Evolutionary conservation across 92 coral and sea anemone genomes (phyloP), one percentile per base, ranked within the genome.

Genomic region (Bergia sp.): DNA sequence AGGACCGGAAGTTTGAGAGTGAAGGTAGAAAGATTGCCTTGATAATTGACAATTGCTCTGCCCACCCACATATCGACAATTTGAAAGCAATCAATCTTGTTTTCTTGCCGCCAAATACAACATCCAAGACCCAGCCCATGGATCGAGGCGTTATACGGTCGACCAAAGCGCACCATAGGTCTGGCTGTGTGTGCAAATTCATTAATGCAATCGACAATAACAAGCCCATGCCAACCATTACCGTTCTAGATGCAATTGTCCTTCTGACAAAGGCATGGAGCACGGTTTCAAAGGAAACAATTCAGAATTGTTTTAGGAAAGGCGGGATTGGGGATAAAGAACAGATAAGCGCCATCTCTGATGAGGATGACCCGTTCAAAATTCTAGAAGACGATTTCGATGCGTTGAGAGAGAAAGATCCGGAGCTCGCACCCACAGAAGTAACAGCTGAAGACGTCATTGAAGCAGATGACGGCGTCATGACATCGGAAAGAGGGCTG

Each of bases 221-320:
- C 29, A 29, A 29, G 91, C 69, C 77, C 1, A 44, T 71, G 65
- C 91, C 84, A 50, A 89, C 82, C 5, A 42, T 84, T 29, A 29
- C 29, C 29, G 29, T 29, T 29, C 29, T 29, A 29, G 29, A 29
- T 29, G 29, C 29, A 29, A 75, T 89, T 85, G 53, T 49, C 39
- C 84, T 74, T 55, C 88, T 89, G 37, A 74, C 83, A 1, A 72
- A 43, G 49, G 88, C 91, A 4, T 83, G 91, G 91, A 38, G 64
- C 79, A 83, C 7, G 29, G 89, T 83, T 11, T 49, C 91, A 15
- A 42, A 29, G 77, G 91, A 89, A 15, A 73, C 91, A 50, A 75
- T 89, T 29, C 88, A 39, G 67, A 89, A 83, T 77, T 89, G 91
- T 86, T 89, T 89, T 79, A 71, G 77, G 75, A 89, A 89, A 82